phyloP scores from a whole-genome alignment of 1,140 invertebrate genomes.

The Drosophila gunungcola region DNA sequence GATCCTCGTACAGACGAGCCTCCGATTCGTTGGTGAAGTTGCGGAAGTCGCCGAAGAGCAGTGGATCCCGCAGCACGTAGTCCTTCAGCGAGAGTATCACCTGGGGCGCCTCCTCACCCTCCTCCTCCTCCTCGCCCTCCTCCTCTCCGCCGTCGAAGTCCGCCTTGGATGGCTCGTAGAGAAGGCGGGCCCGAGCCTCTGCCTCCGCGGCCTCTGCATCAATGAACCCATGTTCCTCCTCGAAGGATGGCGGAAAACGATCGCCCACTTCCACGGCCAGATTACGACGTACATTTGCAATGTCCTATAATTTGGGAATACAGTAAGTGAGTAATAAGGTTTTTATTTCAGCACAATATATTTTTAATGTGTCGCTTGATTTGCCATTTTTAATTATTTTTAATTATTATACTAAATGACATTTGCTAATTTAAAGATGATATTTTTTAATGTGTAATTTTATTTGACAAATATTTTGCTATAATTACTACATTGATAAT shows the following conservation, averaged over 20 bases:
- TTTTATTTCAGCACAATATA: no score
- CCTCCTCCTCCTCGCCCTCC: conserved; percentile 60
- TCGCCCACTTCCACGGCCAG: conserved; percentile 85
- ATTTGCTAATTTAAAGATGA: no score
- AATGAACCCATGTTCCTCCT: conserved; percentile 69
- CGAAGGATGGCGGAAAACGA: conserved; percentile 84
- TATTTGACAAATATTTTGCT: no score
- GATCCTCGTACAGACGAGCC: conserved; percentile 93
- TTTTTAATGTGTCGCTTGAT: no score
- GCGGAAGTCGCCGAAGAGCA: conserved; percentile 94
- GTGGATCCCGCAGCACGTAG: conserved; percentile 90
- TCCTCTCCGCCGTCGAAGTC: conserved; percentile 45
- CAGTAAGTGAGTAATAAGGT: no score
- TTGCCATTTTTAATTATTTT: no score
- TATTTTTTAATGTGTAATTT: no score
- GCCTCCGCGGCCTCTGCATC: conserved; percentile 56
- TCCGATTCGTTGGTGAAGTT: conserved; percentile 92
- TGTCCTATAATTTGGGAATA: conserved; percentile 53
- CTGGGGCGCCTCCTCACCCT: conserved; percentile 36
- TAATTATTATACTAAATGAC: no score
- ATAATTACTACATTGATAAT: no score
- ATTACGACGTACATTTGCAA: conserved; percentile 75
- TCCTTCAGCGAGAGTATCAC: conserved; percentile 62
- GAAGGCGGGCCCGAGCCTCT: conserved; percentile 60
- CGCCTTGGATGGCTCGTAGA: conserved; percentile 43